phyloP scores from a whole-genome alignment of 2,888 invertebrate species.

The Rhingia rostrata region DNA sequence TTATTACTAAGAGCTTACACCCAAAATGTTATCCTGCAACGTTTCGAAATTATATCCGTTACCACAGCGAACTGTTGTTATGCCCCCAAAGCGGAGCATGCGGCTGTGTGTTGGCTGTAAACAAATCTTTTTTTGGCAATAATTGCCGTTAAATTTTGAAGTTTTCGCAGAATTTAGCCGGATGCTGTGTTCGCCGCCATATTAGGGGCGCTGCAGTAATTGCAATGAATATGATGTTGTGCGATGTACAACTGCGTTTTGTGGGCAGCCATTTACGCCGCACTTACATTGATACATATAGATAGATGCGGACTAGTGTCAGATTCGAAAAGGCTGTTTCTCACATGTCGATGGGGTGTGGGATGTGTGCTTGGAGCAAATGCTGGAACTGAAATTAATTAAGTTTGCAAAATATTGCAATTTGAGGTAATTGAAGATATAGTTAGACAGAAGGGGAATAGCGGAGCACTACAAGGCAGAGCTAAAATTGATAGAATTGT shows the following conservation, averaged over 20 bases:
- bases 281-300: too few relatives aligned
- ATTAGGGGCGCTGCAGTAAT: constrained; percentile 39
- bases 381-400: constrained; percentile 65
- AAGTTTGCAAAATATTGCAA: constrained; percentile 72
- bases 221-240: constrained; percentile 43
- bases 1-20: not conserved
- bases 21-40: too few relatives aligned
- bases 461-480: not conserved
- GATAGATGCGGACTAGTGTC: too few relatives aligned
- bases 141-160: constrained; percentile 63
- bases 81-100: not conserved
- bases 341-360: constrained; percentile 1
- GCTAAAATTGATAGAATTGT: constrained; percentile 62
- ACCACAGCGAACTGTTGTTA: too few relatives aligned
- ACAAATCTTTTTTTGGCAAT: constrained; percentile 66
- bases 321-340: constrained; percentile 23
- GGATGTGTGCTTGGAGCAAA: constrained; percentile 32
- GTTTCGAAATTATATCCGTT: too few relatives aligned
- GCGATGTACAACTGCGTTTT: not conserved
- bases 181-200: constrained; percentile 10
- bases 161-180: constrained; percentile 53
- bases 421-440: constrained; percentile 70
- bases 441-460: constrained; percentile 35
- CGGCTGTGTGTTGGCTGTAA: constrained; percentile 31
- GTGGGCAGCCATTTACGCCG: too few relatives aligned